Conservation (phyloP, 2,113 vertebrate genomes). For the Bubo bubo region DNA sequence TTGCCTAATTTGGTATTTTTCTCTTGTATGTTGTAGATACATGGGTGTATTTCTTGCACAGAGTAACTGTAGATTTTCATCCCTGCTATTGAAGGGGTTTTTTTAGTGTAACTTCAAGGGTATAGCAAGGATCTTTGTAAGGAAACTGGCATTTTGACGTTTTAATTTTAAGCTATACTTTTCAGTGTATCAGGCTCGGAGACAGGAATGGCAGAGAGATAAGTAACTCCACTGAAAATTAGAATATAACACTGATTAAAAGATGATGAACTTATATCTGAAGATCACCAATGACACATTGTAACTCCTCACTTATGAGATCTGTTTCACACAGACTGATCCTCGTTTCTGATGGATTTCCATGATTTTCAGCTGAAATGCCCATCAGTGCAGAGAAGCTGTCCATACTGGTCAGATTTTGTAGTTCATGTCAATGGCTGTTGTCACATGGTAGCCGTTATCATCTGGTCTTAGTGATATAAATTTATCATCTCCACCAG, state of each 20-base stretch:
- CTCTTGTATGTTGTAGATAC: background rate
- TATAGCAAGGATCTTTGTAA: background rate
- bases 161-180: background rate
- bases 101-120: background rate
- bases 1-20: background rate
- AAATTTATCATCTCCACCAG: background rate
- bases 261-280: background rate
- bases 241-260: background rate
- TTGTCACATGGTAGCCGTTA: background rate
- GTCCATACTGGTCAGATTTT: background rate
- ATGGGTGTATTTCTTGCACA: background rate
- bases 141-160: background rate
- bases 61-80: background rate
- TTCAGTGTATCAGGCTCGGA: background rate
- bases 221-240: background rate
- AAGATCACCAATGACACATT: background rate
- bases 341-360: background rate
- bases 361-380: background rate
- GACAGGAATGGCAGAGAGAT: background rate
- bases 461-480: slow-evolving; percentile 22
- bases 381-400: background rate
- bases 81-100: background rate
- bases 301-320: background rate
- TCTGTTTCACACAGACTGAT: background rate
- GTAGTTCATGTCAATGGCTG: background rate